Base-by-base conservation (phyloP, 2,797 vertebrate genomes). In the Dendrocincla tyrannina region DNA sequence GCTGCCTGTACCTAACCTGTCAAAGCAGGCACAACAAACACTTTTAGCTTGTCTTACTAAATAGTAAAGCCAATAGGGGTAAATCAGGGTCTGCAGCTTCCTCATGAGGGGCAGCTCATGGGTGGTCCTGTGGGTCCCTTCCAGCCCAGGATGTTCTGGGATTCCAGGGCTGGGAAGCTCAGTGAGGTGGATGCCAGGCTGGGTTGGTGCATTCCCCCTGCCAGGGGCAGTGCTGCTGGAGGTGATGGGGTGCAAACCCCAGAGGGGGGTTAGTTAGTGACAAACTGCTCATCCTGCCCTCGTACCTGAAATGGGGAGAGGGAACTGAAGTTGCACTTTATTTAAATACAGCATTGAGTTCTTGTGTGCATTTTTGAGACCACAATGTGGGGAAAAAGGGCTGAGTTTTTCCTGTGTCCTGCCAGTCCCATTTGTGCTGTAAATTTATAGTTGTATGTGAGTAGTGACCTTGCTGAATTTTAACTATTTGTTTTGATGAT, bases 331-430 rank as follows among this genome's bases (percentile, higher is more conserved):
- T 17, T 67, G 49, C 41, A n/a, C 12, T 88, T 62, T 35, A 33
- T 46, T 47, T 27, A 33, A 59, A 19, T 18, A 24, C 55, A 70
- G 9, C 19, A 4, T 2, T 52, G 33, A 50, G 27, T 59, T 25
- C n/a, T 15, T 25, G 0, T 28, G 8, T 33, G 12, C 5, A 1
- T 30, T 50, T 76, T 56, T 52, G 41, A 27, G 81, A 9, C 10
- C 16, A 19, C 15, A 30, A 0, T 1, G 3, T 37, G 25, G 16
- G 12, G 33, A 7, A 47, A 78, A 55, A n/a, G 12, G 7, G 18
- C 27, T 67, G 33, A 15, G 11, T 42, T 83, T 78, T 80, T 50
- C 41, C 33, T 63, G 9, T 74, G 19, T 11, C n/a, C 33, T 60
- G 19, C 13, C 49, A 35, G 32, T n/a, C 10, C 18, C 17, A 11